phyloP scores from a whole-genome alignment of 2,888 invertebrate species.

The Trichogramma evanescens region DNA sequence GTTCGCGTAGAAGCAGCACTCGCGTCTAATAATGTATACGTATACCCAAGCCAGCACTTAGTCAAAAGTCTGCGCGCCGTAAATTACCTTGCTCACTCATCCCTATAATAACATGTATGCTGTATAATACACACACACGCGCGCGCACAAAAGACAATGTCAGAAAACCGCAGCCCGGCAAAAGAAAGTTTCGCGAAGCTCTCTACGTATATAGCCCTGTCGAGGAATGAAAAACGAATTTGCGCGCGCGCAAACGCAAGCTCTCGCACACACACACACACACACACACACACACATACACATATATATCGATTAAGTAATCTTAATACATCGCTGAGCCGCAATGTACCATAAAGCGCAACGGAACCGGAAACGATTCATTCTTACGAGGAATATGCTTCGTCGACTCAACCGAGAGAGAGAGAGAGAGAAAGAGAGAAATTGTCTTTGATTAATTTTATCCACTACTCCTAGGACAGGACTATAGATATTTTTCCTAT shows the following conservation, averaged over 20 bases:
- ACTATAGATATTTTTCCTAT: background rate
- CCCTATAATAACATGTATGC: too few species aligned
- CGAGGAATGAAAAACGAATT: constrained; percentile 13
- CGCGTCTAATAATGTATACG: background rate
- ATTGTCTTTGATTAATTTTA: constrained; percentile 46
- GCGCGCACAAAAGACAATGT: too few species aligned
- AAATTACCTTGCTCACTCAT: too few species aligned
- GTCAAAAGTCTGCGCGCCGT: background rate
- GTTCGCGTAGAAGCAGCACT: background rate
- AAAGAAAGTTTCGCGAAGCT: too few species aligned
- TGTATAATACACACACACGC: too few species aligned
- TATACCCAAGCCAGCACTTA: background rate
- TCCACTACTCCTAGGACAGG: background rate
- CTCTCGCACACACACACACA: background rate
- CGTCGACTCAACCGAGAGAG: constrained; percentile 34
- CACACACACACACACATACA: too few species aligned
- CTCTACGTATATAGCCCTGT: background rate
- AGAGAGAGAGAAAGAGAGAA: constrained; percentile 24
- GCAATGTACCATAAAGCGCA: constrained; percentile 48
- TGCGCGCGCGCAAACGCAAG: background rate
- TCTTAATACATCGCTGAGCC: constrained; percentile 49
- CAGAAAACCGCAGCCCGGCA: too few species aligned
- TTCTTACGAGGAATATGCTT: constrained; percentile 48
- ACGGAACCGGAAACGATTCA: constrained; percentile 48
- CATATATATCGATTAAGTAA: constrained; percentile 46